Percentiles rank a stretch among this genome's conserved stretches.
Evolutionary conservation across 2,888 invertebrate genomes (phyloP).

Genomic region (Chesias legatella): DNA sequence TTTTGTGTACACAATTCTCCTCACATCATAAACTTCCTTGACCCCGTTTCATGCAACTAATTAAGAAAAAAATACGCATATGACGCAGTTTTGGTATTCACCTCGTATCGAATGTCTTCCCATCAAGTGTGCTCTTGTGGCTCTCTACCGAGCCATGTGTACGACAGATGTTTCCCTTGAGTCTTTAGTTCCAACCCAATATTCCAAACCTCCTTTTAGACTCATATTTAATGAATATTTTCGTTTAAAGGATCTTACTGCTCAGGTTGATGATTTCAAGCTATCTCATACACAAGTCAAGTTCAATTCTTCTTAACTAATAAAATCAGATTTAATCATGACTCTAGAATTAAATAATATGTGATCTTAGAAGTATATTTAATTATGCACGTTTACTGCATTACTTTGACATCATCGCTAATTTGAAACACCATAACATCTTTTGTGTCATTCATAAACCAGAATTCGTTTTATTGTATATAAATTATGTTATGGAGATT

Average conservation of each 20-base stretch:
- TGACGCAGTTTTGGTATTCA: slow-evolving; percentile 47
- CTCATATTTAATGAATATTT: too few species aligned
- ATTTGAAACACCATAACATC: slow-evolving; percentile 28
- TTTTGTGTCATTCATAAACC: slow-evolving; percentile 32
- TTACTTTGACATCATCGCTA: slow-evolving; percentile 56
- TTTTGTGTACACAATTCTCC: slow-evolving; percentile 25
- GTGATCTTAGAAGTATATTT: slow-evolving; percentile 39
- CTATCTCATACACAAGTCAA: too few species aligned
- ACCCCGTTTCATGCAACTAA: slow-evolving; percentile 47
- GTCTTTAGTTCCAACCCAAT: slow-evolving; percentile 43
- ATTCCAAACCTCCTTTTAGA: slow-evolving; percentile 25
- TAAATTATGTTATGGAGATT: neutral
- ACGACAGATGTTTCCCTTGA: slow-evolving; percentile 66
- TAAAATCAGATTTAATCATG: slow-evolving; percentile 4
- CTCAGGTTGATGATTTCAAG: too few species aligned
- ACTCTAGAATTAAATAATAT: slow-evolving; percentile 25
- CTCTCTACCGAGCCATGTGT: slow-evolving; percentile 63
- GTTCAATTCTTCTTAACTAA: too few species aligned
- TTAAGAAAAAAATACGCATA: slow-evolving; percentile 51
- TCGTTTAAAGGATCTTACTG: neutral
- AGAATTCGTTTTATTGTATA: slow-evolving; percentile 19
- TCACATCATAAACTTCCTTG: slow-evolving; percentile 50
- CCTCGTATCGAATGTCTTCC: slow-evolving; percentile 63
- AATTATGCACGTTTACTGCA: slow-evolving; percentile 37
- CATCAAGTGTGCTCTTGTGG: slow-evolving; percentile 56